phyloP scores from a whole-genome alignment of 2,888 invertebrate genomes.

The Alloplasta piceator region DNA sequence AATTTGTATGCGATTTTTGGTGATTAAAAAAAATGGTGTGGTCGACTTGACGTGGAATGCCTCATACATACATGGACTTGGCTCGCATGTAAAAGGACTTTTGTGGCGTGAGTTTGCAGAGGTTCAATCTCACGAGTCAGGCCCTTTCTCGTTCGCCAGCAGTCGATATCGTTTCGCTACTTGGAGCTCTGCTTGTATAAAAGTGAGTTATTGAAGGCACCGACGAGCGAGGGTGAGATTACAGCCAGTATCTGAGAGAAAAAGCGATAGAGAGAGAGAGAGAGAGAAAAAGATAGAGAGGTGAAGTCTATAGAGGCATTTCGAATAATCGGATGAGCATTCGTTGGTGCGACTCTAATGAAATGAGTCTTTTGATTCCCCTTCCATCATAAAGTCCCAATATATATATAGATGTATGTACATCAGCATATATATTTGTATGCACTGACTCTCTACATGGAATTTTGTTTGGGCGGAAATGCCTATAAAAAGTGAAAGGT shows the following conservation, averaged over 20 bases:
- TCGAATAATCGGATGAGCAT: slow-evolving; percentile 77
- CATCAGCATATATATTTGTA: slow-evolving; percentile 78
- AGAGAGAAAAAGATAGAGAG: slow-evolving; percentile 37
- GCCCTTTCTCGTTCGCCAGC: too few species aligned
- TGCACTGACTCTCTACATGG: slow-evolving; percentile 68
- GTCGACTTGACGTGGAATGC: too few species aligned
- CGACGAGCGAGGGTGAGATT: slow-evolving; percentile 49
- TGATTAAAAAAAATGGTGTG: too few species aligned
- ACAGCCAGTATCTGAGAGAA: slow-evolving; percentile 21
- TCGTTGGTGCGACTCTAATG: slow-evolving; percentile 73
- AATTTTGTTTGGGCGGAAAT: slow-evolving; percentile 37
- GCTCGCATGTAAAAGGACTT: too few species aligned
- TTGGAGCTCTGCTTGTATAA: slow-evolving; percentile 45
- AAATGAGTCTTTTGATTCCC: slow-evolving; percentile 70
- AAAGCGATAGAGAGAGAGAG: slow-evolving; percentile 46
- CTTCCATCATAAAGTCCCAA: slow-evolving; percentile 56
- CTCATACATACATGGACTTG: too few species aligned
- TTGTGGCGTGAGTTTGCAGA: too few species aligned
- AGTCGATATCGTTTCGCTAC: slow-evolving; percentile 1
- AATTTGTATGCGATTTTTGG: too few species aligned
- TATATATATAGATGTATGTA: slow-evolving; percentile 23
- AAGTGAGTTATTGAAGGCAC: slow-evolving; percentile 58
- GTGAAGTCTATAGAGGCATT: slow-evolving; percentile 37
- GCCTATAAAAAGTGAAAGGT: background rate
- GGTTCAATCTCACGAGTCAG: too few species aligned